Base-by-base conservation (phyloP, 2,888 invertebrate species). In the Tuta absoluta region DNA sequence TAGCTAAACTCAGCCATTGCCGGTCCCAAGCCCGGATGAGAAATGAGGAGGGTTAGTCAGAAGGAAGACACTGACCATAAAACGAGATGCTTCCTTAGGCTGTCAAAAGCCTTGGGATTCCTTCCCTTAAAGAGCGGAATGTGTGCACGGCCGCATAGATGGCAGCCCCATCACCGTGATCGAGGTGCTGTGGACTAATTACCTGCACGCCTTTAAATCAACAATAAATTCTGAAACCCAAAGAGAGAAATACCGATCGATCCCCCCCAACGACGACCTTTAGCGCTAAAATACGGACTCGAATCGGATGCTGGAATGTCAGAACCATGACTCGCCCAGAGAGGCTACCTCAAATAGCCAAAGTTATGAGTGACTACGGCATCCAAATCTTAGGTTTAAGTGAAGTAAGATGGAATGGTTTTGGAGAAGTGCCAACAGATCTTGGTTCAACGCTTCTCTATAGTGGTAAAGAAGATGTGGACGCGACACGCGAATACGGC, bases 291-390 rank as follows among this genome's bases (percentile, higher is more conserved):
- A 2, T 21, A 65, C 62, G 65, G 62, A 65, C 65, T 38, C 57
- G 62, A 24, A 65, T 65, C 33, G 62, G 58, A n/a, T 65, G 62
- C 59, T 65, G 62, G 65, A 65, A 65, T 51, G 59, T 65, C n/a
- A 37, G 62, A 23, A 65, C 65, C 37, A 37, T 65, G 49, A 59
- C 37, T 49, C 38, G 19, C 1, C 48, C 57, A 17, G 57, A 48
- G 12, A 62, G 38, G 53, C 38, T 62, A 8, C 51, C 62, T 8
- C 62, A 62, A 28, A 17, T 19, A 21, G 63, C 56, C 4, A 41
- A 45, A 56, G 24, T 57, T 19, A 63, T 56, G 57, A 41, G n/a
- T 11, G 57, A 63, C 41, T 63, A 63, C 62, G 28, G 21, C 37
- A 33, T 62, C 1, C 53, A 62, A 8, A 57, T 63, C 1, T 24